Evolutionary conservation across 2,113 vertebrate species (phyloP), one percentile per base, ranked within the genome.

Genomic region (Bambusicola thoracicus): DNA sequence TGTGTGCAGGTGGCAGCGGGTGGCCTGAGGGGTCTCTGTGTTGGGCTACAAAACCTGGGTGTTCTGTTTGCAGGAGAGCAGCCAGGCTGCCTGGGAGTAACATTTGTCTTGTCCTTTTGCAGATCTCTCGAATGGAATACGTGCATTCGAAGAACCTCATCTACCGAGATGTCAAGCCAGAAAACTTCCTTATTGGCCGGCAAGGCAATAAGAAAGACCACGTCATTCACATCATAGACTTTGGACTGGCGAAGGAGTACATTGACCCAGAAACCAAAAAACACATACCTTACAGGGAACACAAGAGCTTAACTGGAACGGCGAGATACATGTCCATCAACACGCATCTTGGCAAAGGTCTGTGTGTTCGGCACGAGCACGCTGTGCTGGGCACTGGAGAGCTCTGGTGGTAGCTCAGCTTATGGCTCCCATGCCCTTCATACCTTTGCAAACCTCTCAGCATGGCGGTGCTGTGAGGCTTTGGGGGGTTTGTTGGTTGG

Each of bases 221-320:
- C 86, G 98, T 99, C 78, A 99, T 99, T 92, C 99, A 99, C 98
- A 99, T 99, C 96, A 99, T 99, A 95, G 99, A 99, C 98, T 99
- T 99, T 98, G 99, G 99, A 93, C 81, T 99, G 97, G 99, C 99
- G 48, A 99, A 99, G 98, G 99, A 99, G 89, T 99, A 99, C 97
- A 99, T 99, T 62, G 99, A 99, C 96, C 98, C 99, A 0, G 99
- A 99, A 98, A 99, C 99, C 98, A 99, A 99, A 99, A 99, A 99
- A 98, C 99, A 99, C 97, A 99, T 99, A 98, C 99, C 99, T 68
- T 99, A 99, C 95, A 98, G 99, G 97, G 99, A 99, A 93, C 99
- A 99, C 97, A 99, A 99, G 98, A 99, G 99, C 93, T 96, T 99
- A 95, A 99, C 99, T 55, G 99, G 99, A 93, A 99, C 99, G 4